Base-by-base conservation (phyloP, 2,888 invertebrate genomes). In the Idaea aversata region DNA sequence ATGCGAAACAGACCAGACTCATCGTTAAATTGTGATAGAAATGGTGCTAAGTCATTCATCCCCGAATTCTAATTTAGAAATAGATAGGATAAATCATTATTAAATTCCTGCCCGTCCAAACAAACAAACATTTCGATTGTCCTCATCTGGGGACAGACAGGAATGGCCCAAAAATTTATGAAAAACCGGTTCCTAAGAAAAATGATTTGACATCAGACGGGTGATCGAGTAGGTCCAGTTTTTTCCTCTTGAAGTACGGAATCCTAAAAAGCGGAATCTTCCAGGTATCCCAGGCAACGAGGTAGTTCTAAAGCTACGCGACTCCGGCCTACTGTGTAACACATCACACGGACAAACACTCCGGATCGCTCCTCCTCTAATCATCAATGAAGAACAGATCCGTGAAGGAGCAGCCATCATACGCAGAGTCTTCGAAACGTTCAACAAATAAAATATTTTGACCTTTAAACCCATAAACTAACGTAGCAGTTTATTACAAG, bases 311-410 rank as follows among this genome's bases (percentile, higher is more conserved):
- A 94, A 95, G 77, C 88, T 99, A 71, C 96, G 96, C 75, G 97
- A 98, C 66, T 96, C 96, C 67, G 99, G 99, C 1, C 89, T 99
- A 3, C 92, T 99, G 67, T 97, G 99, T 0, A 99, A 99, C 90
- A 98, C 99, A 3, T 99, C 99, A 0, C 99, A 99, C 84, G 98
- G 97, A 0, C 97, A 99, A 85, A 97, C 97, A 75, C 97, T 99
- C 77, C 95, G 99, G 67, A 95, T 99, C 79, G 97, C 99, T 0
- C 99, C 99, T 0, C 99, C 99, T 0, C 94, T 99, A 57, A 94
- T 96, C 72, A 98, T 99, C 78, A 97, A 91, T n/a, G 96, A 98
- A 79, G 86, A 93, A 7, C 97, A 99, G 88, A 85, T 98, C 67
- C 82, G 91, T 35, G 97, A 98, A 82, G 96, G 97, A 74, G 91